phyloP scores from a whole-genome alignment of 2,113 vertebrate genomes.

The Gallinago paraguaiae region DNA sequence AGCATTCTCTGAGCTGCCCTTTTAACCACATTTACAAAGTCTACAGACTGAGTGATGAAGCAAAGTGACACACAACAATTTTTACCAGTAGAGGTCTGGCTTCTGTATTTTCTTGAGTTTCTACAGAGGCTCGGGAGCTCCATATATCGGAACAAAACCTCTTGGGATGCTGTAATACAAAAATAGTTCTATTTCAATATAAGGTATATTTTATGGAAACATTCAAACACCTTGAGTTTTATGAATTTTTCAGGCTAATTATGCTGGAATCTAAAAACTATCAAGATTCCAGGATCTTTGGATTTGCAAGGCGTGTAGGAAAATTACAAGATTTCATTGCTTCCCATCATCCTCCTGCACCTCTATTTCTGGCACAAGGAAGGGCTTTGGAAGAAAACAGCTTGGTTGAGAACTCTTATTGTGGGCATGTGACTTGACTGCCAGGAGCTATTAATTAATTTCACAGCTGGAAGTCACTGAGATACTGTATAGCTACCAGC shows the following conservation, averaged over 20 bases:
- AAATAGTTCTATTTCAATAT: background rate
- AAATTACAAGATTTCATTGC: background rate
- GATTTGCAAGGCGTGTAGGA: background rate
- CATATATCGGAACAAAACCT: background rate
- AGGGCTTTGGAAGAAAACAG: background rate
- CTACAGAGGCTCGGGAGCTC: background rate
- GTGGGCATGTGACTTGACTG: background rate
- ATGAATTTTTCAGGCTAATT: background rate
- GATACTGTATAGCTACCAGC: background rate
- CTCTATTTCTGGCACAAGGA: background rate
- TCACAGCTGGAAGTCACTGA: background rate
- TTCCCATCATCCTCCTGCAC: background rate
- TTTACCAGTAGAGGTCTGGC: background rate
- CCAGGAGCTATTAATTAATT: background rate
- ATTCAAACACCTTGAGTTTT: background rate
- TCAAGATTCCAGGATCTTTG: background rate
- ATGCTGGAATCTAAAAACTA: background rate
- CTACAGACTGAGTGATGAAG: background rate
- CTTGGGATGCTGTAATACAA: background rate
- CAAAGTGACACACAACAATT: background rate
- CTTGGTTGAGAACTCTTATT: background rate
- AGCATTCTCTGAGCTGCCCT: background rate
- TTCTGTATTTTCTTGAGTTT: background rate
- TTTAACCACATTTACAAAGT: background rate
- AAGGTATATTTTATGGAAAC: background rate